These are phyloP conservation scores for Numenius arquata DNA, from an alignment of 2,113 vertebrate genomes.

Conservation along the genomic window DNA sequence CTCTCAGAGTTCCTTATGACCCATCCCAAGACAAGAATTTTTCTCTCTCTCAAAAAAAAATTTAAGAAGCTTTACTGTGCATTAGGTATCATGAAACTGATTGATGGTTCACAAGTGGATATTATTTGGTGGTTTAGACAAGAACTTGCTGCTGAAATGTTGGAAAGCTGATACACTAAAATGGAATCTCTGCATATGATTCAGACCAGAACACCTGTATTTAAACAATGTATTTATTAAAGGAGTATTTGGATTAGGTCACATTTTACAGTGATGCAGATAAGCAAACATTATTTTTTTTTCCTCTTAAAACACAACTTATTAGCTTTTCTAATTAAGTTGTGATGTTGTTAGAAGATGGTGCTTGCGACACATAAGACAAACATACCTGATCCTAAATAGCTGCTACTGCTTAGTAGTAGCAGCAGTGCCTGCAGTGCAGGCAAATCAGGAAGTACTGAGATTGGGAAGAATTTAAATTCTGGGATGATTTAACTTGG, in stretches of 20 bases:
- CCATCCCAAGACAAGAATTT: background rate
- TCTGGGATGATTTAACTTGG: background rate
- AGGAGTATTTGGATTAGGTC: background rate
- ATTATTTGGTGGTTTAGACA: background rate
- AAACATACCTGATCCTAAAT: background rate
- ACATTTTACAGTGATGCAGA: background rate
- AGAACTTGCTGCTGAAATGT: background rate
- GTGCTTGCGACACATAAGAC: rapidly evolving
- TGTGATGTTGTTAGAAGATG: background rate
- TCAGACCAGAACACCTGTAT: background rate
- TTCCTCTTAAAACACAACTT: background rate
- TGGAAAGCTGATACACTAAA: background rate
- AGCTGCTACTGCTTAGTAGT: background rate
- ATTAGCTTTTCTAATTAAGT: background rate
- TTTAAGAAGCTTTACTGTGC: background rate
- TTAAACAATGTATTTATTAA: background rate
- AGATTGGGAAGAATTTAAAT: background rate
- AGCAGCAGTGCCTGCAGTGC: background rate
- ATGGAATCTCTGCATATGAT: background rate
- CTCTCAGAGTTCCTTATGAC: background rate
- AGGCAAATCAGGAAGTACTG: background rate
- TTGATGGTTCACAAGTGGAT: background rate
- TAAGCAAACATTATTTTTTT: background rate
- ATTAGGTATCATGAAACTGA: background rate
- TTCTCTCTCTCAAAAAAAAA: background rate